Conservation (phyloP, 2,797 vertebrate genomes). For the Spinus pinus region DNA sequence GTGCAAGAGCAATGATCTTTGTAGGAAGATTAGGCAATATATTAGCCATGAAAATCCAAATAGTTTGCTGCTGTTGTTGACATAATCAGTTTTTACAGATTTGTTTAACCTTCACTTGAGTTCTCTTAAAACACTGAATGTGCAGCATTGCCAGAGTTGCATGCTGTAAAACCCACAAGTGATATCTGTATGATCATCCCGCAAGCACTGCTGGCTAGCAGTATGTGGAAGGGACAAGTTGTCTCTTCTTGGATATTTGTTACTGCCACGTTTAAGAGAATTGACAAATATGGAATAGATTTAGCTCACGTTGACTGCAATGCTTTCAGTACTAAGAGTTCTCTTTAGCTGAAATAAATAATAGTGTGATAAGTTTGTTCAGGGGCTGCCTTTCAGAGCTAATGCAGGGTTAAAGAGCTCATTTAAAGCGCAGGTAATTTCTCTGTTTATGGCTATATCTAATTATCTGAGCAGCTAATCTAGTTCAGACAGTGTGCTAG, state of each 20-base stretch:
- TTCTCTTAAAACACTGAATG: neutral
- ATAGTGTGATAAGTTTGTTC: neutral
- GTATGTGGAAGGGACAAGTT: neutral
- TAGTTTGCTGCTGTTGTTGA: neutral
- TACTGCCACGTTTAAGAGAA: neutral
- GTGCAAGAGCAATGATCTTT: neutral
- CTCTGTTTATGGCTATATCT: neutral
- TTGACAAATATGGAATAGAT: neutral
- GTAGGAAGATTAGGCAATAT: neutral
- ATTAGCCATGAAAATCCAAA: neutral
- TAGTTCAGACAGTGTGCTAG: neutral
- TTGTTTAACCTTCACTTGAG: neutral
- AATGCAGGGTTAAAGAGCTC: neutral
- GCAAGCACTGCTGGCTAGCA: neutral
- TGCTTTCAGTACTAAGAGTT: neutral
- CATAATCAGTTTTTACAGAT: neutral
- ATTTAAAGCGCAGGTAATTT: neutral
- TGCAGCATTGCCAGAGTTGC: neutral
- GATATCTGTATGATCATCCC: neutral
- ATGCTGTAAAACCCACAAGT: neutral
- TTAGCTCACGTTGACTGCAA: neutral
- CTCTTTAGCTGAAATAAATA: neutral
- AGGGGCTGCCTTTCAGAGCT: neutral
- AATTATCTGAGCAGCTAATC: neutral
- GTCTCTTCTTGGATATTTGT: neutral